Percentiles rank a stretch among this genome's conserved stretches.
These are phyloP conservation scores for Caiman crocodilus DNA, from an alignment of 2,797 vertebrate species.

Conservation along the genomic window DNA sequence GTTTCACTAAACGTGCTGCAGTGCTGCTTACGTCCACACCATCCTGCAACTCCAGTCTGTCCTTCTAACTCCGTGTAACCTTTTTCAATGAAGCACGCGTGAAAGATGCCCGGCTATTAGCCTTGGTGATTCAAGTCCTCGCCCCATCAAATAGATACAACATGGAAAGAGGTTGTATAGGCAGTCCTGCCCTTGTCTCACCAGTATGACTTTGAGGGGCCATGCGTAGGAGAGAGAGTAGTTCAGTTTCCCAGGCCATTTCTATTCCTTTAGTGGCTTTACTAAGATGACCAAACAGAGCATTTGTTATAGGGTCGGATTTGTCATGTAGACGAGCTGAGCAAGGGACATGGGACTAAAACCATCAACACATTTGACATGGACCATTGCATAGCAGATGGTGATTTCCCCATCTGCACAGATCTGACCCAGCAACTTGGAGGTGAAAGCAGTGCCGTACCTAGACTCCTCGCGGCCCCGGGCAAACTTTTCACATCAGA, in stretches of 20 bases:
- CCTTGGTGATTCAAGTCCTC: neutral
- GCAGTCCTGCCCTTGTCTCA: neutral
- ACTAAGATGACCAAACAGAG: neutral
- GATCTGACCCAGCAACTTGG: neutral
- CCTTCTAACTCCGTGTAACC: neutral
- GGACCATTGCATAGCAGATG: neutral
- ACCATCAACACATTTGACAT: neutral
- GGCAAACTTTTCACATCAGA: no score
- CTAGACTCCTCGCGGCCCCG: no score
- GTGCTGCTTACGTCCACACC: neutral
- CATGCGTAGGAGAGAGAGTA: neutral
- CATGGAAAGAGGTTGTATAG: neutral
- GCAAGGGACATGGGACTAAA: neutral
- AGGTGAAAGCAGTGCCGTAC: neutral
- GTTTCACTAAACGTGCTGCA: neutral
- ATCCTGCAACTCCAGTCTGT: no score
- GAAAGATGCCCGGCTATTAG: neutral
- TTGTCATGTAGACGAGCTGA: neutral
- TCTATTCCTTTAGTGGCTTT: neutral
- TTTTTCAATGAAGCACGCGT: neutral
- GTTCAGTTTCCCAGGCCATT: neutral
- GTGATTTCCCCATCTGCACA: neutral
- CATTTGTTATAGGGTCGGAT: neutral
- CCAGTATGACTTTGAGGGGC: accelerated
- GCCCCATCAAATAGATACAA: neutral